Evolutionary conservation across 2,797 vertebrate genomes (phyloP), one percentile per base, ranked within the genome.

Genomic region (Zenarchopterus dispar): DNA sequence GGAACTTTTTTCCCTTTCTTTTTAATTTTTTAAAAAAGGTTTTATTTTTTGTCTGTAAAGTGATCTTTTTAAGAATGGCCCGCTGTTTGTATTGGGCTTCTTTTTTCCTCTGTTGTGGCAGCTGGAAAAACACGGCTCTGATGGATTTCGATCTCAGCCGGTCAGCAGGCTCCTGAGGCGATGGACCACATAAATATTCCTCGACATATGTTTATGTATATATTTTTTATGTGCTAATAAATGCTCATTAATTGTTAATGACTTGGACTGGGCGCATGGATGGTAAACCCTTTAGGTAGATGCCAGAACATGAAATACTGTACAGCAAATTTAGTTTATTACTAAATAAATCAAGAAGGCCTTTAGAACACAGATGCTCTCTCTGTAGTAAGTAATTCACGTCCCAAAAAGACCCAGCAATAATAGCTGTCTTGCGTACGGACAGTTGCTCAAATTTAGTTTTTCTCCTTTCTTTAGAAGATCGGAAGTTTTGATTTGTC

Each of bases 231-330:
- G 52, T 69, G 62, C 50, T 58, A 70, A 81, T 77, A 79, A 81
- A 81, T 73, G 64, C 26, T 56, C 21, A 49, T 75, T 56, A 75
- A 71, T 75, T 78, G 44, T 77, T 77, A 75, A 81, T 78, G 70
- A 65, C 45, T 48, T 19, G 26, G 55, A 45, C 18, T 49, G 33
- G 56, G 31, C 33, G 45, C 23, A 53, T 56, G 57, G 48, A 54
- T 2, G 33, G 52, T 31, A 13, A 67, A 68, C 48, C 17, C 44
- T 42, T 33, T 33, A 26, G 44, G 24, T 45, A 57, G 49, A 59
- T 56, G 41, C 21, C 51, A 64, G 43, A 65, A 68, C 62, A 58
- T 61, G 46, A 70, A 64, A 63, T 4, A 1, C 33, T 26, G n/a
- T 23, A 53, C n/a, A 46, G 39, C 8, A 58, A 56, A 69, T 54